Percentiles rank a stretch among this genome's conserved stretches.
These are phyloP conservation scores for Harmothoe impar DNA, from an alignment of 2,888 invertebrate species.

Conservation along the genomic window DNA sequence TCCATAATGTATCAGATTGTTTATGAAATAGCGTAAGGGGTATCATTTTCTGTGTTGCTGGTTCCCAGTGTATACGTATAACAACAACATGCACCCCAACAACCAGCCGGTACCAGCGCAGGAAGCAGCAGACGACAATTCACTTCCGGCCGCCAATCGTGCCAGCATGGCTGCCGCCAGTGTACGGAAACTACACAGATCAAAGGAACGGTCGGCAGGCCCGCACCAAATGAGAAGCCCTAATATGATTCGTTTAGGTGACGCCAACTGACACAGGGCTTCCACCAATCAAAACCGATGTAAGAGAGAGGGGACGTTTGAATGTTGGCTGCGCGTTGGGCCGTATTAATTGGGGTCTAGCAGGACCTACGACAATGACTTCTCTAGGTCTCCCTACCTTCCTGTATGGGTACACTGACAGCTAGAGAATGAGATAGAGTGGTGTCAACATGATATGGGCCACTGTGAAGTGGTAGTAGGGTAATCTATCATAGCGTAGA, in stretches of 20 bases:
- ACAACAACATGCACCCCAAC: too few relatives aligned
- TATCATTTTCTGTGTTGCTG: too few relatives aligned
- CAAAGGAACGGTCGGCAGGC: not conserved
- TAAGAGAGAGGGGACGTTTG: not conserved
- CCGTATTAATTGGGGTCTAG: not conserved
- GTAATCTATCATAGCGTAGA: too few relatives aligned
- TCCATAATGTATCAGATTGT: too few relatives aligned
- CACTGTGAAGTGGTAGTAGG: too few relatives aligned
- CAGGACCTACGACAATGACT: too few relatives aligned
- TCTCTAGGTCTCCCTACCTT: too few relatives aligned
- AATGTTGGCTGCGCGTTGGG: not conserved
- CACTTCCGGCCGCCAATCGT: conserved; percentile 1
- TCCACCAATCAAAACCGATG: conserved; percentile 19
- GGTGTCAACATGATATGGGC: too few relatives aligned
- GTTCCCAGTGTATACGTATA: not conserved
- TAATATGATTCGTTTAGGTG: conserved; percentile 1
- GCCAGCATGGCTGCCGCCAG: not conserved
- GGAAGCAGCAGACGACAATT: conserved; percentile 14
- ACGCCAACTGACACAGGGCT: not conserved
- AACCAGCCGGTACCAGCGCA: not conserved
- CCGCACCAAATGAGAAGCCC: conserved; percentile 3
- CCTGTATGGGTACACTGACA: too few relatives aligned
- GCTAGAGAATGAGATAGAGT: too few relatives aligned
- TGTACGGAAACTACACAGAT: not conserved
- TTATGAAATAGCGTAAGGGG: too few relatives aligned